phyloP scores from a whole-genome alignment of 2,113 vertebrate genomes.

The Aptenodytes forsteri region DNA sequence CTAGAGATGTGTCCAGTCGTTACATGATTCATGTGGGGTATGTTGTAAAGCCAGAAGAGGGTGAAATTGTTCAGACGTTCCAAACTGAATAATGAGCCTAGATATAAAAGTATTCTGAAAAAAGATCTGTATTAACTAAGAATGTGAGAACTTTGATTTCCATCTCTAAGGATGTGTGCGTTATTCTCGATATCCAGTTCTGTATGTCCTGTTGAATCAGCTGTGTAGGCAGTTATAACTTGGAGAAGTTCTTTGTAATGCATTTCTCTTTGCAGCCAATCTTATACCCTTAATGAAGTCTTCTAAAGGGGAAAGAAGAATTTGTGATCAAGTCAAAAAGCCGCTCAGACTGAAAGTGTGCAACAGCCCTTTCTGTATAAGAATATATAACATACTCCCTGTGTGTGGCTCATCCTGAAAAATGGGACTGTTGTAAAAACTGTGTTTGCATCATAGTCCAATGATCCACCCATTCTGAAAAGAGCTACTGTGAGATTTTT shows the following conservation, averaged over 20 bases:
- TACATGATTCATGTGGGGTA: background rate
- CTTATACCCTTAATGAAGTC: background rate
- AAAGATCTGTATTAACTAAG: background rate
- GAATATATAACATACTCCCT: background rate
- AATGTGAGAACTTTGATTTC: background rate
- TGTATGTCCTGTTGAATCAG: background rate
- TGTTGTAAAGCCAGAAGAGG: background rate
- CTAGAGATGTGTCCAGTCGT: background rate
- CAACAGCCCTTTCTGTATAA: background rate
- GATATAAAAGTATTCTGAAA: background rate
- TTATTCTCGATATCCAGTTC: background rate
- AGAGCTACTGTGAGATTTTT: background rate
- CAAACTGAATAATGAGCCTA: background rate
- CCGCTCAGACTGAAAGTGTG: background rate
- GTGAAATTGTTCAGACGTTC: background rate
- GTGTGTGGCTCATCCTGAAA: background rate
- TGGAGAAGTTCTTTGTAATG: background rate
- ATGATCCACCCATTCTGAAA: background rate
- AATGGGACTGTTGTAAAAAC: background rate
- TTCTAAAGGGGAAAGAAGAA: background rate
- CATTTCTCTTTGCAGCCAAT: background rate
- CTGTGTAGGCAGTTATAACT: background rate
- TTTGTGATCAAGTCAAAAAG: background rate
- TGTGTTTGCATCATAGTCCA: background rate
- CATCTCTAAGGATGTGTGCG: background rate